Base-by-base conservation (phyloP, 2,113 vertebrate species). In the Platichthys flesus region DNA sequence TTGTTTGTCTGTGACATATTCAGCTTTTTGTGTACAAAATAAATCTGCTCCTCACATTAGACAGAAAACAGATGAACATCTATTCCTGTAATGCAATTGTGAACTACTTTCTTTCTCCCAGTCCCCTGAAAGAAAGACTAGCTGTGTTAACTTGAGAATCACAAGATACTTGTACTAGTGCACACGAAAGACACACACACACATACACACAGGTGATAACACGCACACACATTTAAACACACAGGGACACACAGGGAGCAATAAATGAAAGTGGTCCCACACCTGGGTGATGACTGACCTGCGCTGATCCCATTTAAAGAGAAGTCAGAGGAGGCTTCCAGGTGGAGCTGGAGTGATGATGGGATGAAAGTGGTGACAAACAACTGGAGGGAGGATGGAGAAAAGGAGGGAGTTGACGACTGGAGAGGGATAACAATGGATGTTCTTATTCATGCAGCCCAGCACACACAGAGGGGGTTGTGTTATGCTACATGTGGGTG, bases 201-300 rank as follows among this genome's bases (percentile, higher is more conserved):
- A 31, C 23, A 26, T 20, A 35, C 49, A 40, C 52, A 54, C 52
- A 23, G 2, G 57, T 67, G 31, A 55, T 23, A 49, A 69, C 73
- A 64, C 49, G 74, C 49, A 74, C 56, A 67, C 18, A 55, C 23
- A 69, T 71, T 61, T 31, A 51, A 26, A 73, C 40, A 82, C 52
- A 85, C 28, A 71, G 26, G 74, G 16, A 66, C 26, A 70, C 26
- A 61, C 55, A 60, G 47, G 60, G 28, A 51, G 76, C 54, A 71
- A 68, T 70, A 78, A 78, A 88, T 74, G 60, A 71, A 71, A 71
- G 58, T 56, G 56, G 54, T 63, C 65, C 52, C 74, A 83, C 81
- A 89, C 47, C 78, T 78, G 76, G 78, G 80, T 81, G 77, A 61
- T 74, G 85, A 94, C 92, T 94, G 91, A 95, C 93, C 94, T 94